Base-by-base conservation (phyloP, 2,113 vertebrate genomes). In the Oreotrochilus melanogaster region DNA sequence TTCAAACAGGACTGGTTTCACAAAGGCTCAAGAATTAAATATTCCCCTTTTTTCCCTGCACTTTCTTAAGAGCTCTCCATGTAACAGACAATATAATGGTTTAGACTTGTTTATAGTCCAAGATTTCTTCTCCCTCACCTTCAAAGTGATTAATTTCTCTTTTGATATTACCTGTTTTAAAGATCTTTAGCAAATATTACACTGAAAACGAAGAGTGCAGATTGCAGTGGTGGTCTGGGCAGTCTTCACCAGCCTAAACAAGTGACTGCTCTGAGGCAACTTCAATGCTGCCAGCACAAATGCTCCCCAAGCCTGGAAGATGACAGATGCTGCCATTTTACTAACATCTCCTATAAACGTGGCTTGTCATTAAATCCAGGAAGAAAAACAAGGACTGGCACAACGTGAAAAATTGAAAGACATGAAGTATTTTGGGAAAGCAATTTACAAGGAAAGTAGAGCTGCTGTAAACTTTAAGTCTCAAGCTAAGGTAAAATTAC, bases 291-390 rank as follows among this genome's bases (percentile, higher is more conserved):
- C 91, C 94, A 88, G 61, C 75, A 85, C 89, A 95, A 97, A 96
- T 15, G 31, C 88, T 94, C 72, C 30, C 23, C 11, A 0, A 95
- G 64, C 47, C 89, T 91, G 50, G 30, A 47, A 78, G 31, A 70
- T 91, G 85, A 73, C 93, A 93, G 95, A 93, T 82, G 88, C 78
- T 97, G 72, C 62, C 76, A 86, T 94, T 96, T 93, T 86, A 92
- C 91, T 82, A 86, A 58, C 70, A 50, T 25, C 78, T 73, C 64
- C 76, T 89, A 54, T 54, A 86, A 89, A 89, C 48, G 78, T 83
- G 48, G 58, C 35, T 87, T 78, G 57, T 81, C 81, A 86, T 91
- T 94, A 96, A 96, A 89, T 27, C 58, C 81, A 92, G 62, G 66
- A 93, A 96, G 54, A 61, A 95, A 96, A 96, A 73, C 58, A 94